Evolutionary conservation across 2,797 vertebrate genomes (phyloP).

Genomic region (Avahi laniger): DNA sequence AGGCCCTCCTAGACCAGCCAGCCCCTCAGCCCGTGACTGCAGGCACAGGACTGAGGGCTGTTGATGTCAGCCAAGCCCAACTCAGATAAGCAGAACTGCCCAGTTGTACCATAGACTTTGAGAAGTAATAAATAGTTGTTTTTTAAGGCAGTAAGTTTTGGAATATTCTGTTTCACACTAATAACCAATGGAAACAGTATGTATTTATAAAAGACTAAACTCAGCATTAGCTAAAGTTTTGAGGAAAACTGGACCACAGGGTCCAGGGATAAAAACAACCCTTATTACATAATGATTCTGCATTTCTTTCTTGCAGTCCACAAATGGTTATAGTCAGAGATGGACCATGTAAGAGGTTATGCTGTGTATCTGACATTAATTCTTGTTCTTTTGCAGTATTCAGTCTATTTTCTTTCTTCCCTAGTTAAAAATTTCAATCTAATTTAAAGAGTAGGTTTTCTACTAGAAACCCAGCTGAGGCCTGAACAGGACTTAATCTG

Average conservation of each 20-base stretch:
- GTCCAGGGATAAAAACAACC: not conserved
- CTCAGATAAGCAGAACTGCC: not conserved
- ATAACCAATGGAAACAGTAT: not conserved
- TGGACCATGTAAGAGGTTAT: rapidly evolving
- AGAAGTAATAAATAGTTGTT: not conserved
- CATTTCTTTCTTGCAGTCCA: not conserved
- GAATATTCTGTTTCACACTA: not conserved
- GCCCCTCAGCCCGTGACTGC: not conserved
- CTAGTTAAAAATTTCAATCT: slow-evolving; percentile 46
- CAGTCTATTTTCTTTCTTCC: not conserved
- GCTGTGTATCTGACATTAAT: not conserved
- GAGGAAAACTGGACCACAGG: not conserved
- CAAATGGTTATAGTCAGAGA: not conserved
- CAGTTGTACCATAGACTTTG: not conserved
- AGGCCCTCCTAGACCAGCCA: not conserved
- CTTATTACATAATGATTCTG: not conserved
- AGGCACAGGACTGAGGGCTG: not conserved
- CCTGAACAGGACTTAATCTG: slow-evolving; percentile 55
- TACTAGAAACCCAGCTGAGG: slow-evolving; percentile 30
- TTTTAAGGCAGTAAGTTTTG: not conserved
- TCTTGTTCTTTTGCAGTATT: not conserved
- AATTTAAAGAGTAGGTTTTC: slow-evolving; percentile 48
- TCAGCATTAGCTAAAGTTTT: not conserved
- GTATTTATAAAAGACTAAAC: not conserved
- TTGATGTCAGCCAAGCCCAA: rapidly evolving